These are phyloP conservation scores for Theretra japonica DNA, from an alignment of 2,888 invertebrate species.

Conservation along the genomic window DNA sequence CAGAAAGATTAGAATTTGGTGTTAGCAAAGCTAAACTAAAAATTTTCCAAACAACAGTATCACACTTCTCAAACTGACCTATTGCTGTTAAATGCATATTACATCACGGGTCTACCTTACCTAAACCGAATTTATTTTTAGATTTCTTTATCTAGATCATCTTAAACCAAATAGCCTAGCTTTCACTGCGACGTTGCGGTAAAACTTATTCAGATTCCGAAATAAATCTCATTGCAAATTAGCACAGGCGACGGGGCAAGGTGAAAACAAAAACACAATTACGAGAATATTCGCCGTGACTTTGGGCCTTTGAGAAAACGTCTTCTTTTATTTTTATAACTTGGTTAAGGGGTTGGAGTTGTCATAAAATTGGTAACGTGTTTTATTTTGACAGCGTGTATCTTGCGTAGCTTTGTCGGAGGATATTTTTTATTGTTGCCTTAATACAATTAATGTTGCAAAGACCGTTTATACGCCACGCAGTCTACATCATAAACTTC, in stretches of 20 bases:
- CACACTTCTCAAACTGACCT: too few relatives aligned
- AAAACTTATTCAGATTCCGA: constrained; percentile 35
- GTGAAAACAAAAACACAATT: constrained; percentile 18
- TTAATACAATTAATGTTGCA: not conserved
- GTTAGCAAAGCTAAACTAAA: too few relatives aligned
- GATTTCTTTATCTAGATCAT: too few relatives aligned
- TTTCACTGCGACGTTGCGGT: not conserved
- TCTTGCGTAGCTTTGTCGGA: not conserved
- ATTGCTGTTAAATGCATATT: too few relatives aligned
- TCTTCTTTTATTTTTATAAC: not conserved
- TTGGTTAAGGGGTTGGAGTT: not conserved
- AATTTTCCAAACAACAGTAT: too few relatives aligned
- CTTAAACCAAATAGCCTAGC: not conserved
- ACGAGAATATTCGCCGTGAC: not conserved
- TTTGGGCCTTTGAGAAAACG: not conserved
- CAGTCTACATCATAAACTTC: too few relatives aligned
- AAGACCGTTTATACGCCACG: too few relatives aligned
- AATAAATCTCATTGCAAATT: constrained; percentile 42
- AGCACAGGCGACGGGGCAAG: constrained; percentile 33
- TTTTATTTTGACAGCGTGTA: not conserved
- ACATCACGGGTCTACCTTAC: too few relatives aligned
- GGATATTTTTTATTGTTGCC: not conserved
- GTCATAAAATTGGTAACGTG: not conserved
- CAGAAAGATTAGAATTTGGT: too few relatives aligned
- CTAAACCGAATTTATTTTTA: too few relatives aligned